These are phyloP conservation scores for Molothrus aeneus DNA, from an alignment of 2,797 vertebrate genomes.

Conservation along the genomic window DNA sequence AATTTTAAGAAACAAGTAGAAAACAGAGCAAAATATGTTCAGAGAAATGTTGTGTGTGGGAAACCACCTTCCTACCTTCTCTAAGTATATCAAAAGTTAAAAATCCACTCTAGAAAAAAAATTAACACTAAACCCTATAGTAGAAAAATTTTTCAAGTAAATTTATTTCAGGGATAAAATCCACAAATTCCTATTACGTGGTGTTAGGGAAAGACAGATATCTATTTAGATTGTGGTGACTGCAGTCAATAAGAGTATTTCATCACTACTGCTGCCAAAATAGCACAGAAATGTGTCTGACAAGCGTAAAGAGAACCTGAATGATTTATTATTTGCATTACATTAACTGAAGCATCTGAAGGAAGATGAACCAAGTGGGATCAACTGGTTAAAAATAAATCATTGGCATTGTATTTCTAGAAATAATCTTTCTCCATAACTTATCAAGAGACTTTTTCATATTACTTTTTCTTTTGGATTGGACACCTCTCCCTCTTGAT, in stretches of 20 bases:
- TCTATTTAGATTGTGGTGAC: neutral
- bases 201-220: slow-evolving; percentile 26
- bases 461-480: neutral
- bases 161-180: slow-evolving; percentile 31
- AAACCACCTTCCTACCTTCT: neutral
- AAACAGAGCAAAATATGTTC: neutral
- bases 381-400: slow-evolving; percentile 32
- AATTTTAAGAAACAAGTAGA: neutral
- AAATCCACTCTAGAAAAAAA: neutral
- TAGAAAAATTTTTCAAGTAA: neutral
- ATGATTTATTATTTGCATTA: slow-evolving; percentile 42
- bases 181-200: neutral
- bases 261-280: slow-evolving; percentile 45
- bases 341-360: slow-evolving; percentile 12
- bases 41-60: neutral
- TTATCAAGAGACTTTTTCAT: neutral
- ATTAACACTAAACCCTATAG: neutral
- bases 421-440: slow-evolving; percentile 5
- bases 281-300: slow-evolving; percentile 14
- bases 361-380: slow-evolving; percentile 28
- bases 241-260: slow-evolving; percentile 48
- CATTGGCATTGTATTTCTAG: neutral
- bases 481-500: neutral
- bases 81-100: slow-evolving; percentile 17
- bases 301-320: slow-evolving; percentile 6